Evolutionary conservation across 2,113 vertebrate species (phyloP).

Genomic region (Lampris megalopsis): DNA sequence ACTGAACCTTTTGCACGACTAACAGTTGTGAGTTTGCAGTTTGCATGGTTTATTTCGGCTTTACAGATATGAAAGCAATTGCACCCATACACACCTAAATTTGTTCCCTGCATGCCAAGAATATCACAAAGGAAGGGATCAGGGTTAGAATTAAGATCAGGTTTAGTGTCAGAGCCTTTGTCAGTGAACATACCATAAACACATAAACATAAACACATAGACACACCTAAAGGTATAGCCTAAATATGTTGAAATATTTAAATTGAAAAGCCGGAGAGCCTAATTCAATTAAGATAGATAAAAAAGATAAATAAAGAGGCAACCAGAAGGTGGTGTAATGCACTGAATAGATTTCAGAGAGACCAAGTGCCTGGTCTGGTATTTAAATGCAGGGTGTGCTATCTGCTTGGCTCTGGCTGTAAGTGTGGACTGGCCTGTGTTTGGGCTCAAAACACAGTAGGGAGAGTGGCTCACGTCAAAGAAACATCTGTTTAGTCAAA

Average conservation of each 20-base stretch:
- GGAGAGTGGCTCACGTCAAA: slow-evolving; percentile 28
- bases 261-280: neutral
- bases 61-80: neutral
- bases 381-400: neutral
- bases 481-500: slow-evolving; percentile 52
- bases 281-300: neutral
- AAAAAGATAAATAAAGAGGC: neutral
- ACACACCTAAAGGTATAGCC: no score
- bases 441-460: slow-evolving; percentile 65
- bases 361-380: no score
- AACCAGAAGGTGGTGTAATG: neutral
- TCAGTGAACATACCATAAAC: neutral
- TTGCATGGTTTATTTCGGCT: slow-evolving; percentile 7
- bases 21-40: slow-evolving; percentile 13
- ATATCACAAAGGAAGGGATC: neutral
- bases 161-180: neutral
- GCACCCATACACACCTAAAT: neutral
- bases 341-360: no score
- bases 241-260: neutral
- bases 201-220: neutral
- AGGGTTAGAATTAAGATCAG: neutral
- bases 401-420: slow-evolving; percentile 11
- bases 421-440: slow-evolving; percentile 33
- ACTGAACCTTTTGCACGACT: slow-evolving; percentile 1
- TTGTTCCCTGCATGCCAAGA: neutral